Conservation (phyloP, 1,140 invertebrate genomes). For the Dermatophagoides farinae region DNA sequence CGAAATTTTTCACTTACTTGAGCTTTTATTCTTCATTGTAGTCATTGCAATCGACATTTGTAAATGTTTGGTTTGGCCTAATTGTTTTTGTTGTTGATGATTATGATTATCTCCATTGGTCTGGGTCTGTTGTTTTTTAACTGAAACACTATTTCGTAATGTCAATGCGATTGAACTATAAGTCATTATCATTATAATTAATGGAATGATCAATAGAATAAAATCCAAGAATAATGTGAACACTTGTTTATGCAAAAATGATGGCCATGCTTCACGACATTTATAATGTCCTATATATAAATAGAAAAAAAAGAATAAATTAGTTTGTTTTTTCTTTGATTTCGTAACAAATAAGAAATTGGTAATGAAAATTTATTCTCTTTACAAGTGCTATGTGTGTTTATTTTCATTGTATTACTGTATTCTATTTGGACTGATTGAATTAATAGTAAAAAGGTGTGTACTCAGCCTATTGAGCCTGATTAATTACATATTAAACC, state of each 20-base stretch:
- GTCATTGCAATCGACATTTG: not conserved
- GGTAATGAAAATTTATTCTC: not conserved
- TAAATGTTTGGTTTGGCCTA: not conserved
- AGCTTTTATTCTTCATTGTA: not conserved
- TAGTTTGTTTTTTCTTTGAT: not conserved
- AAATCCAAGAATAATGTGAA: conserved; percentile 21
- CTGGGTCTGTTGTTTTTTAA: too few relatives aligned
- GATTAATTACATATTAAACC: too few relatives aligned
- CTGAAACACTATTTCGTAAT: conserved; percentile 15
- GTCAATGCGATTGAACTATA: conserved; percentile 43
- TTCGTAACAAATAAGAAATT: too few relatives aligned
- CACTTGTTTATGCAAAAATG: conserved; percentile 13
- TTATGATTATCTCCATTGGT: too few relatives aligned
- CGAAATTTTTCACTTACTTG: not conserved
- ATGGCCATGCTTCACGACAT: conserved; percentile 22
- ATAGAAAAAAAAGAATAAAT: not conserved
- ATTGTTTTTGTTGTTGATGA: not conserved
- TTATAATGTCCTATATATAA: conserved; percentile 20
- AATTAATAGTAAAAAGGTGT: not conserved
- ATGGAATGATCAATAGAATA: conserved; percentile 20
- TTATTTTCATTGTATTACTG: too few relatives aligned
- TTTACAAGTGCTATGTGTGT: not conserved
- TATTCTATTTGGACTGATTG: too few relatives aligned
- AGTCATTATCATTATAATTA: conserved; percentile 30
- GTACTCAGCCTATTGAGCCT: not conserved